phyloP scores from a whole-genome alignment of 2,888 invertebrate species.

The Drosophila eohydei region DNA sequence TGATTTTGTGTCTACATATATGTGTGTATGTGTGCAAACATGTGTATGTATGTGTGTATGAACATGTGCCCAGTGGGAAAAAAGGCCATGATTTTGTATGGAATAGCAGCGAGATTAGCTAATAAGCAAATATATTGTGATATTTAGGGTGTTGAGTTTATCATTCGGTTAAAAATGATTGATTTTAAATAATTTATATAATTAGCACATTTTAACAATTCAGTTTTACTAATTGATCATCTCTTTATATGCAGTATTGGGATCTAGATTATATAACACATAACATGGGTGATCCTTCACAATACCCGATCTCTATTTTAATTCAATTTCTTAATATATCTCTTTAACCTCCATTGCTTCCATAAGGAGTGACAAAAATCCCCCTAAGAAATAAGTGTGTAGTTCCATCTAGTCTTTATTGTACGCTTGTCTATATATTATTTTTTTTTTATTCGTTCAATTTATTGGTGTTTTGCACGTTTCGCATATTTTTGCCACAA shows the following conservation, averaged over 20 bases:
- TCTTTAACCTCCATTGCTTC: background rate
- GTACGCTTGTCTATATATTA: slow-evolving; percentile 13
- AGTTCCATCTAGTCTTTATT: slow-evolving; percentile 31
- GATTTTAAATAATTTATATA: background rate
- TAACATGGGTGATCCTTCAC: no score
- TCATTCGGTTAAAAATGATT: background rate
- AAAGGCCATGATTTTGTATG: slow-evolving; percentile 26
- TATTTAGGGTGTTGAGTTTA: background rate
- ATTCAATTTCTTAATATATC: background rate
- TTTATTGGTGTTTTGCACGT: slow-evolving; percentile 60
- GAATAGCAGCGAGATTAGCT: slow-evolving; percentile 7
- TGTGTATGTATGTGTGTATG: slow-evolving; percentile 1
- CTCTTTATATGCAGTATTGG: background rate
- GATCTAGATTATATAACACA: background rate
- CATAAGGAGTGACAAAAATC: background rate
- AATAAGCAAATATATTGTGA: slow-evolving; percentile 2
- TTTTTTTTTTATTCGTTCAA: slow-evolving; percentile 12
- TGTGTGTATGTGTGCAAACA: background rate
- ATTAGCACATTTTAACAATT: background rate
- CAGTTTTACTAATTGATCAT: background rate
- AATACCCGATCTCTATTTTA: background rate
- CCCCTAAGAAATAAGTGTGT: slow-evolving; percentile 1
- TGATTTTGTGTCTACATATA: slow-evolving; percentile 29
- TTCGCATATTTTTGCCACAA: slow-evolving; percentile 59
- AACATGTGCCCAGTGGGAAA: slow-evolving; percentile 15